phyloP scores from a whole-genome alignment of 2,888 invertebrate genomes.

The Cerastis rubricosa region DNA sequence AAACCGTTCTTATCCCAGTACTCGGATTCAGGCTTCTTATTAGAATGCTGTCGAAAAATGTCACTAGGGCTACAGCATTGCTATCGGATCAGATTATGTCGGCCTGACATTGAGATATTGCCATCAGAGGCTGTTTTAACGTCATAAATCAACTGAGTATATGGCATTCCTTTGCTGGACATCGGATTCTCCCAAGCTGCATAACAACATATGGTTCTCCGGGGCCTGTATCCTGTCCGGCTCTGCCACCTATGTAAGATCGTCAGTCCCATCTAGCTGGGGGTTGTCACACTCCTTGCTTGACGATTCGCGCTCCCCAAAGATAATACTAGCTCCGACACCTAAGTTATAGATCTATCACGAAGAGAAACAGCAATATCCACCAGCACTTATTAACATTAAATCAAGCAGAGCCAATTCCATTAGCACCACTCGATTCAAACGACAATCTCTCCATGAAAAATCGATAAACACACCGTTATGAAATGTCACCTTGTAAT shows the following conservation, averaged over 20 bases:
- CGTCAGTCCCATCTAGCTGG: background rate
- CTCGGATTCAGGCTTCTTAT: too few relatives aligned
- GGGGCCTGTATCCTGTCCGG: too few relatives aligned
- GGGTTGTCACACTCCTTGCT: background rate
- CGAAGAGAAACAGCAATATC: background rate
- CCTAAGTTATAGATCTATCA: background rate
- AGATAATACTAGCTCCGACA: background rate
- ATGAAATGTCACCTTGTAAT: slow-evolving; percentile 15
- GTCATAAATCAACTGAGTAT: too few relatives aligned
- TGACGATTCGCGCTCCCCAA: background rate
- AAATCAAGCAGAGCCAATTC: slow-evolving; percentile 26
- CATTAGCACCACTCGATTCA: slow-evolving; percentile 11
- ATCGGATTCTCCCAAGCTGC: too few relatives aligned
- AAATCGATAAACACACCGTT: slow-evolving; percentile 27
- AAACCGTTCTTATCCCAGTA: too few relatives aligned
- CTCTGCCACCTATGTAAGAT: background rate
- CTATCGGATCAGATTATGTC: too few relatives aligned
- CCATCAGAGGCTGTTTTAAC: too few relatives aligned
- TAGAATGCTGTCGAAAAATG: too few relatives aligned
- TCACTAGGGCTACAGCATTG: too few relatives aligned
- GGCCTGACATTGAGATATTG: too few relatives aligned
- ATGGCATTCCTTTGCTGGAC: too few relatives aligned
- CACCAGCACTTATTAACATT: slow-evolving; percentile 7
- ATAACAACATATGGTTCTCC: too few relatives aligned
- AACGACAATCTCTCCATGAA: slow-evolving; percentile 31